Conservation (phyloP, 1,140 invertebrate species). For the Drosophila chauvacae region DNA sequence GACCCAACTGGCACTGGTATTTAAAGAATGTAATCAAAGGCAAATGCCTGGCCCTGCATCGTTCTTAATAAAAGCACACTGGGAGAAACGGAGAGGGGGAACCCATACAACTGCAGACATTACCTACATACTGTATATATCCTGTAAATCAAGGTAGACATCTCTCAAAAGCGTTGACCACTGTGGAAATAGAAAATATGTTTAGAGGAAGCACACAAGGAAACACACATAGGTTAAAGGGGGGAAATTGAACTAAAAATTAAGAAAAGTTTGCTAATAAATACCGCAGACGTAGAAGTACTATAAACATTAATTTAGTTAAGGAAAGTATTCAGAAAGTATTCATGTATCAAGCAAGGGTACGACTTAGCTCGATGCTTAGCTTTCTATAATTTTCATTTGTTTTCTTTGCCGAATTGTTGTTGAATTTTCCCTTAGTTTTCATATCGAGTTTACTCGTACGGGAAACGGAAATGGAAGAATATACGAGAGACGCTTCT, state of each 20-base stretch:
- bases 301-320: neutral
- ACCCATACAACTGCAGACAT: neutral
- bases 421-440: neutral
- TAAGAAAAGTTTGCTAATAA: neutral
- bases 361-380: neutral
- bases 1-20: neutral
- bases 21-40: conserved; percentile 26
- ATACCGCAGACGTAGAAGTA: neutral
- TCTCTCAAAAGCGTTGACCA: neutral
- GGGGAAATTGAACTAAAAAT: neutral
- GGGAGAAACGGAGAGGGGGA: neutral
- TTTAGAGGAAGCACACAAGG: neutral
- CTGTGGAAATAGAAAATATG: conserved; percentile 12
- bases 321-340: accelerated
- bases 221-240: neutral
- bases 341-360: neutral
- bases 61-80: conserved; percentile 1
- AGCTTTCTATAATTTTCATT: neutral
- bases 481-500: neutral
- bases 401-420: conserved; percentile 1
- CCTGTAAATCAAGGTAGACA: neutral
- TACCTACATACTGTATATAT: conserved; percentile 1
- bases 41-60: neutral
- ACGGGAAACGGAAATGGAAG: too few relatives aligned
- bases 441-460: neutral